Base-by-base conservation (phyloP, 2,797 vertebrate species). In the Staurois parvus region DNA sequence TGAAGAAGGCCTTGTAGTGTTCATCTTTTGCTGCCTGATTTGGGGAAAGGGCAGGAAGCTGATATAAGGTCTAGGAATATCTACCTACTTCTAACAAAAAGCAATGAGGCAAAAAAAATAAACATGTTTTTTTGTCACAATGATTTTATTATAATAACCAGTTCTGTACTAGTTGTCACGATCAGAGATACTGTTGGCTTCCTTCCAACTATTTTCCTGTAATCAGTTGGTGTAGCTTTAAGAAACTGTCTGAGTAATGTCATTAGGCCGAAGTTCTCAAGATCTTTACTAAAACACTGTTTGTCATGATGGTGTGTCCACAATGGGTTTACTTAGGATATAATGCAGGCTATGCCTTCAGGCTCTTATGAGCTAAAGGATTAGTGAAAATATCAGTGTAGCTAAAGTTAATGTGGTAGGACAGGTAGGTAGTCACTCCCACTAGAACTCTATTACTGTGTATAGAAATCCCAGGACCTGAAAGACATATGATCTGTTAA, bases 371-470 rank as follows among this genome's bases (percentile, higher is more conserved):
- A 80, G 62, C 34, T 24, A 52, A 80, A 67, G 42, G 62, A 68
- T 85, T 59, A 76, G 45, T 76, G 78, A 37, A 68, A 59, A 68
- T 80, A 76, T 30, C 29, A 26, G n/a, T 66, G 40, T 56, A 42
- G 19, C 21, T 40, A 7, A 37, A 68, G 72, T 42, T 76, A 62
- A 69, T 76, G 84, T 81, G 78, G 78, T 69, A 40, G 37, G 64
- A 28, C 78, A 76, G 64, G 78, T 75, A 76, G 64, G 78, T 75
- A 75, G 59, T 75, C 72, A 34, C 64, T 74, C 72, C 84, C 45
- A 29, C 34, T 9, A n/a, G 42, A 69, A 70, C 28, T 59, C 59
- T 21, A 6, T n/a, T 67, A 13, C 48, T 26, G 19, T 26, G 19
- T 64, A 78, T 28, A 45, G 28, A 26, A 48, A 21, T 76, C 17